Percentiles rank a stretch among this genome's conserved stretches.
Evolutionary conservation across 2,888 invertebrate species (phyloP).

Genomic region (Chrysolina americana): DNA sequence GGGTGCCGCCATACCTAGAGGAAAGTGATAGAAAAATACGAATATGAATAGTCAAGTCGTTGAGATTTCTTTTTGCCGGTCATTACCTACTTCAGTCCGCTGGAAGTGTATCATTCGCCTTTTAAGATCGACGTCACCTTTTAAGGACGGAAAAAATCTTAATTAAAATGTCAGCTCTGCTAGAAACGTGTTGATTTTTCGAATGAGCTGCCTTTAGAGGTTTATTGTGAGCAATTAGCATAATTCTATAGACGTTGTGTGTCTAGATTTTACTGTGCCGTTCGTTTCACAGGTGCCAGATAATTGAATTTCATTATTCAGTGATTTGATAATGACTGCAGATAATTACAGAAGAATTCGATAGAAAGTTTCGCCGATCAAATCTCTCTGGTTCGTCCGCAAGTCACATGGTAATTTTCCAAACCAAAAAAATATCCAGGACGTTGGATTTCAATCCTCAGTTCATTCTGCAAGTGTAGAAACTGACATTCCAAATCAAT

Average conservation of each 20-base stretch:
- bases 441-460: neutral
- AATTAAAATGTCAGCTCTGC: slow-evolving; percentile 43
- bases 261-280: neutral
- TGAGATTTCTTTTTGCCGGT: slow-evolving; percentile 40
- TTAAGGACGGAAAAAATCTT: slow-evolving; percentile 33
- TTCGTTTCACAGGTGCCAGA: slow-evolving; percentile 1
- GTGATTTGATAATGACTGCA: neutral
- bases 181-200: slow-evolving; percentile 38
- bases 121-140: slow-evolving; percentile 33
- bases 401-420: neutral
- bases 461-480: no score
- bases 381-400: neutral
- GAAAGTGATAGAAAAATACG: slow-evolving; percentile 54
- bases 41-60: slow-evolving; percentile 49
- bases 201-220: slow-evolving; percentile 23
- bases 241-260: neutral
- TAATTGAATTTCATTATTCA: slow-evolving; percentile 1
- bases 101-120: slow-evolving; percentile 38
- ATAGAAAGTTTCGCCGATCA: neutral
- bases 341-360: neutral
- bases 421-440: neutral
- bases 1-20: slow-evolving; percentile 44
- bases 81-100: neutral
- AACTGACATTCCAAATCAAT: no score
- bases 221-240: slow-evolving; percentile 5